A percentile compares a stretch with the other conserved stretches of the same genome.
Conservation (phyloP, 1,140 invertebrate genomes). For the Sycobia sp. region DNA sequence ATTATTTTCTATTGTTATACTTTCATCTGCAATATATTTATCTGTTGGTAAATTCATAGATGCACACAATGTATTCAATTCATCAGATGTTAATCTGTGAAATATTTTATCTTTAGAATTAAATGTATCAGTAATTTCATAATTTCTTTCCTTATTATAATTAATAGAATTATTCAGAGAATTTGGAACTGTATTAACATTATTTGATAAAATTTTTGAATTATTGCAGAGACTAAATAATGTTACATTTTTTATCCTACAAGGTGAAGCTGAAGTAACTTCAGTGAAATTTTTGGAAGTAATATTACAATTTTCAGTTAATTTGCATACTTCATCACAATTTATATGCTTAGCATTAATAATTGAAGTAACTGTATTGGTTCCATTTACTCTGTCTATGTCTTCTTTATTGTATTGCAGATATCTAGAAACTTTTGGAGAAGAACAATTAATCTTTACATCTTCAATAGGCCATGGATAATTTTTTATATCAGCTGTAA, state of each 20-base stretch:
- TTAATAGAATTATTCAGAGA: slow-evolving; percentile 6
- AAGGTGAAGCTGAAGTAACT: not conserved
- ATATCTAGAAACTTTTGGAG: too few relatives aligned
- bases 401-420: too few relatives aligned
- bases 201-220: slow-evolving; percentile 10
- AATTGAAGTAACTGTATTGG: too few relatives aligned
- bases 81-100: slow-evolving; percentile 29
- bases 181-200: not conserved
- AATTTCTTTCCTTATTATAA: slow-evolving; percentile 16
- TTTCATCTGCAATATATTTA: slow-evolving; percentile 8
- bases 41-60: slow-evolving; percentile 31
- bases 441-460: too few relatives aligned
- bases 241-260: not conserved
- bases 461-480: too few relatives aligned
- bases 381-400: too few relatives aligned
- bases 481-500: too few relatives aligned
- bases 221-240: not conserved
- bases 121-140: slow-evolving; percentile 9
- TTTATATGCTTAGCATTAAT: too few relatives aligned
- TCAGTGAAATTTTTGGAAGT: slow-evolving; percentile 4
- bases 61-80: slow-evolving; percentile 33
- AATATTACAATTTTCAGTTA: not conserved
- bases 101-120: slow-evolving; percentile 15
- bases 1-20: not conserved
- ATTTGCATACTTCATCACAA: too few relatives aligned